Conservation (phyloP, 2,888 invertebrate genomes). For the Bombyx huttoni region DNA sequence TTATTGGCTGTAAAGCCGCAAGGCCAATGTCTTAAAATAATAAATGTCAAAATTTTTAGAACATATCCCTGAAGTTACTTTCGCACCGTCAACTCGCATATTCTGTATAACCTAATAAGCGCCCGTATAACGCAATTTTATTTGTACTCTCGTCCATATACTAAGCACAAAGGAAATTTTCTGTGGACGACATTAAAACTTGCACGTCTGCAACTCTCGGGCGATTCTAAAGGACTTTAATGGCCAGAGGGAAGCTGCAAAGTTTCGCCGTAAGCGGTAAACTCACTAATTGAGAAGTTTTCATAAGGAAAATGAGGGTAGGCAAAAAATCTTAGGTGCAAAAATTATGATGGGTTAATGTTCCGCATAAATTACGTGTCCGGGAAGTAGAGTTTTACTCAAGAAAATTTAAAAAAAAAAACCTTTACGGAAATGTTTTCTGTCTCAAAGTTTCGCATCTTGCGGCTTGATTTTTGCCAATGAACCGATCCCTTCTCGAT, state of each 20-base stretch:
- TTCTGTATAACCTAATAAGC: neutral
- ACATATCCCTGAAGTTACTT: neutral
- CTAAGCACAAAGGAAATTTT: slow-evolving; percentile 32
- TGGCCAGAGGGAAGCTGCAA: slow-evolving; percentile 15
- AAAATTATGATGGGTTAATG: slow-evolving; percentile 3
- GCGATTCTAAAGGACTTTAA: slow-evolving; percentile 34
- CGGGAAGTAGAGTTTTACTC: neutral
- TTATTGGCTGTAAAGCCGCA: no score
- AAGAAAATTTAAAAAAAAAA: no score
- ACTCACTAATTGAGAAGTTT: slow-evolving; percentile 43
- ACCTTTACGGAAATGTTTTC: neutral
- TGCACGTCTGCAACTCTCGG: slow-evolving; percentile 21
- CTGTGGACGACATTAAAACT: slow-evolving; percentile 51
- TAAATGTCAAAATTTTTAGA: neutral
- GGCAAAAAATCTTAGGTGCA: slow-evolving; percentile 5
- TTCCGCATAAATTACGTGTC: neutral
- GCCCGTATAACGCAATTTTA: slow-evolving; percentile 17
- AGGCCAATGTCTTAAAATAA: neutral
- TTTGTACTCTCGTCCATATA: slow-evolving; percentile 20
- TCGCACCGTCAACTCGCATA: neutral
- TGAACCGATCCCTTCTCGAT: no score
- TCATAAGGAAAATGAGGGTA: slow-evolving; percentile 4
- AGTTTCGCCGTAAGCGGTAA: slow-evolving; percentile 20
- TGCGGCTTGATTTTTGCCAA: no score
- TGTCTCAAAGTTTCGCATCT: no score